phyloP scores from a whole-genome alignment of 2,797 vertebrate species.

The Acridotheres tristis region DNA sequence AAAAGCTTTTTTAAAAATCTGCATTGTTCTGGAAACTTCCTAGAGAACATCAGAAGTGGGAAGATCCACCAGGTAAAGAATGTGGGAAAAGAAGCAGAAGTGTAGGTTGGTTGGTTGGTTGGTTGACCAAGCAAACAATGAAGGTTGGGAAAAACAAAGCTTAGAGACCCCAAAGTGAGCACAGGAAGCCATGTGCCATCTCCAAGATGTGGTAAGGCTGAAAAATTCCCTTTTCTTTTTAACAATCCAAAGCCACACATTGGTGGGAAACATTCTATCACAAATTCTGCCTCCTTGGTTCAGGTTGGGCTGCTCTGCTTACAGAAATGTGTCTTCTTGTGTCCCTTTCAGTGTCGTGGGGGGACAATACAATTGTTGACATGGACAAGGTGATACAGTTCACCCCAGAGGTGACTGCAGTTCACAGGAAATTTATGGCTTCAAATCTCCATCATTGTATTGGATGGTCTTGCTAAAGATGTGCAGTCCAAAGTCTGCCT shows the following conservation, averaged over 20 bases:
- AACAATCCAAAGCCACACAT: rapidly evolving
- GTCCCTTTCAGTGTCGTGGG: background rate
- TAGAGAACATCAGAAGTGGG: background rate
- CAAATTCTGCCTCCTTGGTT: background rate
- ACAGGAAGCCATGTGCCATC: background rate
- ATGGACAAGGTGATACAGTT: background rate
- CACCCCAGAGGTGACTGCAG: background rate
- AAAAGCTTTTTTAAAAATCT: background rate
- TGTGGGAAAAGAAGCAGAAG: background rate
- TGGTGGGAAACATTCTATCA: background rate
- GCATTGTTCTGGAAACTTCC: background rate
- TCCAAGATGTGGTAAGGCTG: background rate
- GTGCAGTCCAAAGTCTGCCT: background rate
- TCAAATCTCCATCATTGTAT: background rate
- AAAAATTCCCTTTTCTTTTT: background rate
- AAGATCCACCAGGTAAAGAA: background rate
- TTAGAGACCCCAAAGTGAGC: background rate
- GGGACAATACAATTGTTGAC: rapidly evolving
- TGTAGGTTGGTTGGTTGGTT: background rate
- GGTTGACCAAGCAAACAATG: background rate
- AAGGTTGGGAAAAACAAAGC: background rate
- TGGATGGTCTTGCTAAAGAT: background rate
- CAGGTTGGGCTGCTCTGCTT: background rate
- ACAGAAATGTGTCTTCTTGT: background rate
- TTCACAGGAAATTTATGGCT: background rate